Evolutionary conservation across 1,140 invertebrate genomes (phyloP).

Genomic region (Dryas iulia): DNA sequence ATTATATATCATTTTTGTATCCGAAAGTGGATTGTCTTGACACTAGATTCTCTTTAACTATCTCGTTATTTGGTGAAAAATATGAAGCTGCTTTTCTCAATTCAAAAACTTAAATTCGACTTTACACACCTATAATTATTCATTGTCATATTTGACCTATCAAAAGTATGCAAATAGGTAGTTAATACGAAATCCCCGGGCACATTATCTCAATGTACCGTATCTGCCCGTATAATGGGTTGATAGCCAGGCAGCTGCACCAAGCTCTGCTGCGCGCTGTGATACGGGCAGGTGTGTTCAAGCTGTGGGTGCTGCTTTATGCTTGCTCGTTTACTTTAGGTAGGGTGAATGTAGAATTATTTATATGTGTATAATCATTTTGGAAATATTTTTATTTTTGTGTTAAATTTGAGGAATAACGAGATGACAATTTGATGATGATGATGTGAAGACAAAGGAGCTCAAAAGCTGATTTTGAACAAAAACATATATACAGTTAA

Average conservation of each 20-base stretch:
- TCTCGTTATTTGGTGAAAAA: too few relatives aligned
- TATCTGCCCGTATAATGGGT: constrained; percentile 14
- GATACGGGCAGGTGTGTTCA: constrained; percentile 15
- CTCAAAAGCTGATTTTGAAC: too few relatives aligned
- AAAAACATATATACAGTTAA: too few relatives aligned
- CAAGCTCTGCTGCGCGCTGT: background rate
- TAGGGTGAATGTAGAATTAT: constrained; percentile 4
- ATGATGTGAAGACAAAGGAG: too few relatives aligned
- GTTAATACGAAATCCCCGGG: constrained; percentile 1
- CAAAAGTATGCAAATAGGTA: background rate
- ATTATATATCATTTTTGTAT: too few relatives aligned
- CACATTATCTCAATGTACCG: constrained; percentile 6
- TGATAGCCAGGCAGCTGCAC: constrained; percentile 8
- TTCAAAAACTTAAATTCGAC: too few relatives aligned
- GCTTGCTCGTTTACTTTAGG: background rate
- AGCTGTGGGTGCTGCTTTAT: constrained; percentile 13
- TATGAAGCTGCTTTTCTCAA: too few relatives aligned
- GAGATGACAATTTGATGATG: too few relatives aligned
- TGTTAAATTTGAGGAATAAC: too few relatives aligned
- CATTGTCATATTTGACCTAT: background rate
- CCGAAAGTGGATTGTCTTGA: too few relatives aligned
- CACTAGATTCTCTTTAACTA: too few relatives aligned
- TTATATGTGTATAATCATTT: background rate
- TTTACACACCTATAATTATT: too few relatives aligned
- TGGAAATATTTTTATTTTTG: background rate